phyloP scores from a whole-genome alignment of 2,888 invertebrate genomes.

The Eupeodes latifasciatus region DNA sequence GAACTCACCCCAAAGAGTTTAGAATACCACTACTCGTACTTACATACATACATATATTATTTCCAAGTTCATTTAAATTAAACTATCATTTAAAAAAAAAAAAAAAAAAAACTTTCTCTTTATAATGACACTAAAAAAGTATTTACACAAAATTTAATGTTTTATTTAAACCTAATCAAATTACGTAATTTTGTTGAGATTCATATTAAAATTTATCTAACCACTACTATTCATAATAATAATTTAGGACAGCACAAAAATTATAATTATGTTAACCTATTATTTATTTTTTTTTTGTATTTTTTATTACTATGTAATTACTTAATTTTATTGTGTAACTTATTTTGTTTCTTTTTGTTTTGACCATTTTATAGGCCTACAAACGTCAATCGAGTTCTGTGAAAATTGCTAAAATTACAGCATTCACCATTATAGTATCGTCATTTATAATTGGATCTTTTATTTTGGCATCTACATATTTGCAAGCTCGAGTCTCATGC shows the following conservation, averaged over 20 bases:
- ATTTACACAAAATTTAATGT: no score
- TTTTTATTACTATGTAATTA: slow-evolving; percentile 11
- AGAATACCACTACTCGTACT: no score
- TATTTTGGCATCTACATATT: slow-evolving; percentile 93
- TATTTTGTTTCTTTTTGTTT: slow-evolving; percentile 63
- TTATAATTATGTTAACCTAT: slow-evolving; percentile 39
- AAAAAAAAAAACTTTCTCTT: no score
- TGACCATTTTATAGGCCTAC: slow-evolving; percentile 88
- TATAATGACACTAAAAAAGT: no score
- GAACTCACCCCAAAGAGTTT: no score
- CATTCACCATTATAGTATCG: slow-evolving; percentile 91
- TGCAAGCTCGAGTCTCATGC: slow-evolving; percentile 92
- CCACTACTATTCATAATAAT: neutral
- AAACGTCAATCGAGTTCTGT: slow-evolving; percentile 90
- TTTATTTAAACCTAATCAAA: no score
- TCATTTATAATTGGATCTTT: slow-evolving; percentile 92
- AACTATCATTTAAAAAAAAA: no score
- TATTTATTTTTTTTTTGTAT: neutral
- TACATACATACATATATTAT: no score
- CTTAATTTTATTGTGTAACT: no score
- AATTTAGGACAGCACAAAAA: slow-evolving; percentile 34
- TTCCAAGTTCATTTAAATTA: no score
- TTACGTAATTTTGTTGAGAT: no score
- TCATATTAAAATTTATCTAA: neutral
- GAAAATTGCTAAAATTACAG: slow-evolving; percentile 94